These are phyloP conservation scores for Reticulitermes lucifugus DNA, from an alignment of 2,888 invertebrate genomes.

Conservation along the genomic window DNA sequence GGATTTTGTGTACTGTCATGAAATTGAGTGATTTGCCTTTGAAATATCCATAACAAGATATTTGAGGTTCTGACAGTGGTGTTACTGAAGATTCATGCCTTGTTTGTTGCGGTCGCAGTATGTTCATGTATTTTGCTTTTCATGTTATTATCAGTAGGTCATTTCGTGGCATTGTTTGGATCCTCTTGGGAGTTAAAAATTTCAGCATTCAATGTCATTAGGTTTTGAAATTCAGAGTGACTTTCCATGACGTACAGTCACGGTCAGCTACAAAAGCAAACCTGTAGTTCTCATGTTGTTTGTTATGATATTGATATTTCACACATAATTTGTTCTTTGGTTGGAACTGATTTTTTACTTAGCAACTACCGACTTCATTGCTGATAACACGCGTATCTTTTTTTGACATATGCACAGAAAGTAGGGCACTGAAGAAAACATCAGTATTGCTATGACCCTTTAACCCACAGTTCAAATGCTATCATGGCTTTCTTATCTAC, in stretches of 20 bases:
- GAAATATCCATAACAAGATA: no score
- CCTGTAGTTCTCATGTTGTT: neutral
- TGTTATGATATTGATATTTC: neutral
- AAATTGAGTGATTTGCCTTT: no score
- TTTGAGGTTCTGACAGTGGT: no score
- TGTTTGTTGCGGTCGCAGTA: neutral
- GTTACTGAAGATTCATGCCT: neutral
- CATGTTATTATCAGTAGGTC: neutral
- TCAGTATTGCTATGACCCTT: neutral
- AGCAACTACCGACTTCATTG: neutral
- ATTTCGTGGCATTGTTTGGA: neutral
- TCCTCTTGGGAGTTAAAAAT: neutral
- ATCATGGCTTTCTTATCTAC: neutral
- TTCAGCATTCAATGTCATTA: neutral
- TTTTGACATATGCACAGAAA: neutral
- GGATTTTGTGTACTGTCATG: no score
- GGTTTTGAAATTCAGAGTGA: neutral
- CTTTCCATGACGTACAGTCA: neutral
- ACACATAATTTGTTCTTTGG: neutral
- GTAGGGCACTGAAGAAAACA: neutral
- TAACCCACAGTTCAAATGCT: conserved; percentile 10
- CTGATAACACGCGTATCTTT: neutral
- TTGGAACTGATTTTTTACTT: neutral
- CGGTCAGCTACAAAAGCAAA: neutral
- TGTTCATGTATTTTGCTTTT: neutral